These are phyloP conservation scores for Drosophila insularis DNA, from an alignment of 1,140 invertebrate genomes.

Conservation along the genomic window DNA sequence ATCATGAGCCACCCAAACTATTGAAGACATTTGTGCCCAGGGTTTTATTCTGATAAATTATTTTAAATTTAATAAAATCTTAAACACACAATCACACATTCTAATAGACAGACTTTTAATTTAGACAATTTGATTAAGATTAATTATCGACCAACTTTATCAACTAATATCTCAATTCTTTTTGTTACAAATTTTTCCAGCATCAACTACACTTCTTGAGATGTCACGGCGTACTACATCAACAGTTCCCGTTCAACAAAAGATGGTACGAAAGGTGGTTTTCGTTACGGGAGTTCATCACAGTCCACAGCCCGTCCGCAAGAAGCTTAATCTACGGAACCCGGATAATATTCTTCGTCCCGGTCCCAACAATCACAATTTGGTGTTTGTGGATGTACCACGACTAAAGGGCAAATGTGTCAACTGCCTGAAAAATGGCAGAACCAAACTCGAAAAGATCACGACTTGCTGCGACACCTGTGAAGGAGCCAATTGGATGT, in stretches of 20 bases:
- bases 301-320: not conserved
- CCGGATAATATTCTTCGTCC: constrained; percentile 49
- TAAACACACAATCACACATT: not conserved
- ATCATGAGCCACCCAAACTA: constrained; percentile 49
- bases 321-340: constrained; percentile 18
- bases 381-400: constrained; percentile 56
- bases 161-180: not conserved
- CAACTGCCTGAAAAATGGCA: constrained; percentile 54
- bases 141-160: not conserved
- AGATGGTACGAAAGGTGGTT: not conserved
- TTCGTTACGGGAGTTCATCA: not conserved
- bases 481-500: constrained; percentile 74
- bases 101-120: not conserved
- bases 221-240: not conserved
- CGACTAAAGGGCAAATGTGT: constrained; percentile 68
- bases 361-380: constrained; percentile 56
- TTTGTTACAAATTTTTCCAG: not conserved
- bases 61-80: not conserved
- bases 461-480: constrained; percentile 66
- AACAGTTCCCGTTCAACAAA: not conserved
- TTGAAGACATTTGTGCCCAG: constrained; percentile 59
- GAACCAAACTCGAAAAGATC: constrained; percentile 37
- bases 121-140: too few species aligned
- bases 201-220: constrained; percentile 3
- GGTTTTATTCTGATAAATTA: constrained; percentile 17